Conservation (phyloP, 2,113 vertebrate species). For the Mirza zaza region DNA sequence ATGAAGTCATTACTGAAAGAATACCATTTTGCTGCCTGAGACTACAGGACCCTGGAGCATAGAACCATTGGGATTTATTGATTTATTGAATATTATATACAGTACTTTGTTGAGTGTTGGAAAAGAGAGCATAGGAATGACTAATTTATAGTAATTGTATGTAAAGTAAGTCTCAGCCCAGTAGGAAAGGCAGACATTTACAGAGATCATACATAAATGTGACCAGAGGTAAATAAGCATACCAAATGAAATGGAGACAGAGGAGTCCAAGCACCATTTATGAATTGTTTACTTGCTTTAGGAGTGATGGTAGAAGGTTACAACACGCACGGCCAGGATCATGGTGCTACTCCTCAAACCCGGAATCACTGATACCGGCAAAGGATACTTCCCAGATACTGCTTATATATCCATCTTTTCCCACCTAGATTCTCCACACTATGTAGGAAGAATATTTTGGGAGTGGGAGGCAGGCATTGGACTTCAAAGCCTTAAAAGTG, state of each 20-base stretch:
- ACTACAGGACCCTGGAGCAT: neutral
- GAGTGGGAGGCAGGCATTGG: neutral
- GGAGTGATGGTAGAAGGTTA: neutral
- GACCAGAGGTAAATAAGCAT: fast-evolving
- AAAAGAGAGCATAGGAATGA: neutral
- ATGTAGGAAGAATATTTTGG: neutral
- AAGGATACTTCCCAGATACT: neutral
- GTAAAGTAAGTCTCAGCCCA: neutral
- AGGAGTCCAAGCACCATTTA: neutral
- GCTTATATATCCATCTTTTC: neutral
- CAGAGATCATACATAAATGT: neutral
- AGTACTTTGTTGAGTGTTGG: neutral
- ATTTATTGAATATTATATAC: neutral
- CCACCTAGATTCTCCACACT: fast-evolving
- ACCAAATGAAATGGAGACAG: neutral
- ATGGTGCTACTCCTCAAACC: neutral
- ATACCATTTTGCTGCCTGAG: neutral
- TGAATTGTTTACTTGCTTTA: neutral
- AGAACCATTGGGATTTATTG: neutral
- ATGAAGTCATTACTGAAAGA: neutral
- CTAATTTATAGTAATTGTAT: neutral
- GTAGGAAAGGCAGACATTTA: neutral
- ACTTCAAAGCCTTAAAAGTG: neutral
- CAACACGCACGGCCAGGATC: neutral
- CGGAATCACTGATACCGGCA: neutral